These are phyloP conservation scores for Carterocephalus palaemon DNA, from an alignment of 2,888 invertebrate species.

Conservation along the genomic window DNA sequence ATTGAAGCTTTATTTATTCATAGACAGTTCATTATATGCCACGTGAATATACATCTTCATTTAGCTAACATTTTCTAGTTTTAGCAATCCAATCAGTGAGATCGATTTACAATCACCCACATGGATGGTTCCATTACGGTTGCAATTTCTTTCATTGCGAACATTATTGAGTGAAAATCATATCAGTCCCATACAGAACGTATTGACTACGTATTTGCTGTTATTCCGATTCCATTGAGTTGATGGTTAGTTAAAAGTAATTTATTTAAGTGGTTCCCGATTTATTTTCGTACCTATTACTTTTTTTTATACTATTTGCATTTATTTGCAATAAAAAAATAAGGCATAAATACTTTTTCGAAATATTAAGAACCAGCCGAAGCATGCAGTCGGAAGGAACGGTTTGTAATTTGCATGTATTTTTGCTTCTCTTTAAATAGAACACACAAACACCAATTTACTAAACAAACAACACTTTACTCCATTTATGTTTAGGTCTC, in stretches of 20 bases:
- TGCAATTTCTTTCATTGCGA: conserved; percentile 6
- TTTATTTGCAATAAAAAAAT: too few species aligned
- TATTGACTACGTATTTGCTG: conserved; percentile 1
- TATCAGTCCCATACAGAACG: not conserved
- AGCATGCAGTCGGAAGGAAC: too few species aligned
- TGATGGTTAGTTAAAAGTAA: too few species aligned
- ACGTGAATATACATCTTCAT: conserved; percentile 19
- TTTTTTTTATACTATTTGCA: too few species aligned
- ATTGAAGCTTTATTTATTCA: conserved; percentile 22
- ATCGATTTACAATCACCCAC: conserved; percentile 4
- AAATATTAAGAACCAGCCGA: too few species aligned
- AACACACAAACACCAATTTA: too few species aligned
- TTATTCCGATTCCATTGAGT: too few species aligned
- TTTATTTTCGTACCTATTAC: too few species aligned
- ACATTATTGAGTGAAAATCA: conserved; percentile 6
- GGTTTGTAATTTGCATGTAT: too few species aligned
- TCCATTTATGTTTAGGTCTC: not conserved
- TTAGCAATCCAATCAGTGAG: conserved; percentile 10
- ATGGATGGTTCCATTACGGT: conserved; percentile 1
- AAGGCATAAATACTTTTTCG: not conserved
- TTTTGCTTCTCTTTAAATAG: too few species aligned
- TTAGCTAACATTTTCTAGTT: conserved; percentile 16
- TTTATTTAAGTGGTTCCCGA: too few species aligned
- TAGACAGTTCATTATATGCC: conserved; percentile 22
- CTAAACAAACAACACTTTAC: too few species aligned